These are phyloP conservation scores for Hemiscyllium ocellatum DNA, from an alignment of 2,113 vertebrate species.

Conservation along the genomic window DNA sequence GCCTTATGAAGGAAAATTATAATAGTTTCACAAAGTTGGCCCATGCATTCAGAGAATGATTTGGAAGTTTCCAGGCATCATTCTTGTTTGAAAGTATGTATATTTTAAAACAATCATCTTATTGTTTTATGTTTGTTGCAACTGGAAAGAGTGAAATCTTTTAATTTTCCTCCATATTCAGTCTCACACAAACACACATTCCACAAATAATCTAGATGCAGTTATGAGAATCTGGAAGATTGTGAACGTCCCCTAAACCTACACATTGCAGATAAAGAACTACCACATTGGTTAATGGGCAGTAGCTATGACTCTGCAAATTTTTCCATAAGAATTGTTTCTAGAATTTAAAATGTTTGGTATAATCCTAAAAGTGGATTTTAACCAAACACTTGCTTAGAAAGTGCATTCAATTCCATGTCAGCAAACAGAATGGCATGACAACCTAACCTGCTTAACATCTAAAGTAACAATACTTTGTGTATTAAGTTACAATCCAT, in stretches of 20 bases:
- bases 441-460: neutral
- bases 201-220: too few species aligned
- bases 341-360: constrained; percentile 18
- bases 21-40: neutral
- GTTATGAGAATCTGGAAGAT: neutral
- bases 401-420: neutral
- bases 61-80: neutral
- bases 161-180: neutral
- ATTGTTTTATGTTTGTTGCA: neutral
- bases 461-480: neutral
- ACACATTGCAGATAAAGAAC: neutral
- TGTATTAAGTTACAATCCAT: neutral
- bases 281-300: neutral
- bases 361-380: constrained; percentile 29
- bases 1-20: too few species aligned
- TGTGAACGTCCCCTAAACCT: neutral
- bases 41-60: neutral
- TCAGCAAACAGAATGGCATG: neutral
- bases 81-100: neutral
- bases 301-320: neutral
- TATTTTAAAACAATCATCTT: neutral
- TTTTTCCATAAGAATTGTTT: neutral
- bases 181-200: neutral
- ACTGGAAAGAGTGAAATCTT: neutral
- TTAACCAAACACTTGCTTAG: constrained; percentile 26